A percentile compares a stretch with the other conserved stretches of the same genome.
Evolutionary conservation across 2,797 vertebrate genomes (phyloP).

Genomic region (Salarias fasciatus): DNA sequence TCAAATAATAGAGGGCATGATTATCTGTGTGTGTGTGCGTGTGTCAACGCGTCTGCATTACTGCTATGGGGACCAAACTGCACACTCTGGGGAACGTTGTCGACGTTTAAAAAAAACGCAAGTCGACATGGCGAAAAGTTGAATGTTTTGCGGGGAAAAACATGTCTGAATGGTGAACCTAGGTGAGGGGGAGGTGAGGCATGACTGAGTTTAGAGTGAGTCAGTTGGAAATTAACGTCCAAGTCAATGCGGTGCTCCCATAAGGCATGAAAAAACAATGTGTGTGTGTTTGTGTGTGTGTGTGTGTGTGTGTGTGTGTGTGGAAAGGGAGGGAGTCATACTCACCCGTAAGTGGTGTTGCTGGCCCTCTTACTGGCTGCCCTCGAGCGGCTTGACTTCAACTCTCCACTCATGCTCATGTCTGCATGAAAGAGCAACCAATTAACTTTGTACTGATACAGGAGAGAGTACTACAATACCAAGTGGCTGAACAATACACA

Average conservation of each 20-base stretch:
- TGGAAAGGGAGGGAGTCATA: slow-evolving; percentile 15
- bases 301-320: slow-evolving; percentile 5
- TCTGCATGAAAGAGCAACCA: slow-evolving; percentile 73
- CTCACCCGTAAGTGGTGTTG: slow-evolving; percentile 83
- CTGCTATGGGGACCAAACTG: too few relatives aligned
- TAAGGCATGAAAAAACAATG: background rate
- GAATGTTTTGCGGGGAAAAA: too few relatives aligned
- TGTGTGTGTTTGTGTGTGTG: slow-evolving; percentile 10
- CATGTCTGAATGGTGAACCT: too few relatives aligned
- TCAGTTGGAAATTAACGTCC: too few relatives aligned
- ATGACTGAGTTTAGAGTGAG: too few relatives aligned
- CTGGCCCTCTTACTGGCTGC: slow-evolving; percentile 81
- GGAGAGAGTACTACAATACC: slow-evolving; percentile 24
- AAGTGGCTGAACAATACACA: slow-evolving; percentile 9
- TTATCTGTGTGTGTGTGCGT: slow-evolving; percentile 39
- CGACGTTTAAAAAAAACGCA: too few relatives aligned
- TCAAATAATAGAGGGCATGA: slow-evolving; percentile 52
- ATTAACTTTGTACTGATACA: slow-evolving; percentile 55
- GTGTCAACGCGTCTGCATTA: too few relatives aligned
- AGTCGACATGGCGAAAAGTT: too few relatives aligned
- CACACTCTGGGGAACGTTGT: too few relatives aligned
- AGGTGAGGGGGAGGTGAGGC: too few relatives aligned
- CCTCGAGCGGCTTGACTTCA: slow-evolving; percentile 83
- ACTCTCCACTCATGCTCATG: slow-evolving; percentile 85
- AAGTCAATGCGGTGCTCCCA: too few relatives aligned